A percentile compares a stretch with the other conserved stretches of the same genome.
Evolutionary conservation across 2,113 vertebrate species (phyloP).

Genomic region (Lipotes vexillifer): DNA sequence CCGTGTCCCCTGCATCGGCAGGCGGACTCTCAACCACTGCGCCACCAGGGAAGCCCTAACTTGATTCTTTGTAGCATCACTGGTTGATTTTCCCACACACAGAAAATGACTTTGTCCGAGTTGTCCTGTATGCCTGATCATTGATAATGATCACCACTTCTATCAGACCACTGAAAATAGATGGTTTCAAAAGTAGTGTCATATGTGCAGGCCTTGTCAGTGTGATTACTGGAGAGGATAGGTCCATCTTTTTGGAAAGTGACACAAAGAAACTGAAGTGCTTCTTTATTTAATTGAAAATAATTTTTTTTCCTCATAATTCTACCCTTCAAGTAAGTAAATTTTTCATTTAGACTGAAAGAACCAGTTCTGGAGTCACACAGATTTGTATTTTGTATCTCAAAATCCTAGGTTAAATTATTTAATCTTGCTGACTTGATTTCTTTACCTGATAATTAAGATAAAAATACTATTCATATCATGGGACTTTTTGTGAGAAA

Average conservation of each 20-base stretch:
- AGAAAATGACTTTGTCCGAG: not conserved
- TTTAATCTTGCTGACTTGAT: not conserved
- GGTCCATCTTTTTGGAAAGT: not conserved
- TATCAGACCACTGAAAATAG: not conserved
- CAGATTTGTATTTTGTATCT: not conserved
- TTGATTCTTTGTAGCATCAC: not conserved
- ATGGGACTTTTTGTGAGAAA: not conserved
- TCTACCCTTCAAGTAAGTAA: not conserved
- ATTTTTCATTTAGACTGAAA: not conserved
- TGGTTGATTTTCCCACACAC: not conserved
- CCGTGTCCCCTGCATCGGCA: too few species aligned
- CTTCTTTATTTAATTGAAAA: not conserved
- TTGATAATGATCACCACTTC: not conserved
- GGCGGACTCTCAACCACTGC: too few species aligned
- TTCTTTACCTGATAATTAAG: constrained; percentile 5
- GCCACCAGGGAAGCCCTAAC: not conserved
- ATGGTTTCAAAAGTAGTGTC: not conserved
- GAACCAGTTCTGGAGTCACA: not conserved
- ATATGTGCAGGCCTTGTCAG: not conserved
- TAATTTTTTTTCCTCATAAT: not conserved
- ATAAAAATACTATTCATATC: not conserved
- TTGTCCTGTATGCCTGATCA: not conserved
- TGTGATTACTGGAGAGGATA: not conserved
- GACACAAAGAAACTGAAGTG: not conserved
- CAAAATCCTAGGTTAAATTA: not conserved